A percentile compares a stretch with the other conserved stretches of the same genome.
Conservation (phyloP, 2,113 vertebrate species). For the Brevimyrus niger region DNA sequence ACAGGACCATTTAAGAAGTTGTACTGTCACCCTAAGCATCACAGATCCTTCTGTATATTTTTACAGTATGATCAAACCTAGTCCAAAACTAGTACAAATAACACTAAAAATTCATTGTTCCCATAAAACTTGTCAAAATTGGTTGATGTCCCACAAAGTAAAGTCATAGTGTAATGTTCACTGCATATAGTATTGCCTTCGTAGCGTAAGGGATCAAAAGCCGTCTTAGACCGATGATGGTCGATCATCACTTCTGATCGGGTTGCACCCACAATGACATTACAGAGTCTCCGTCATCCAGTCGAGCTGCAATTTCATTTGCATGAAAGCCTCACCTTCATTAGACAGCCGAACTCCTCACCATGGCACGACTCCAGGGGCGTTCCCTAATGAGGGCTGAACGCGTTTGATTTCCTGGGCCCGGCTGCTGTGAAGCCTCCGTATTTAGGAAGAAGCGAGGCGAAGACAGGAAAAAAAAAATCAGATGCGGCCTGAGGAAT, state of each 20-base stretch:
- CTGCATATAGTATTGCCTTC: background rate
- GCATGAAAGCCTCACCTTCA: conserved; percentile 22
- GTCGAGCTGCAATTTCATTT: conserved; percentile 13
- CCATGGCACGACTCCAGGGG: background rate
- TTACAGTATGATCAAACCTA: background rate
- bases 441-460: conserved; percentile 23
- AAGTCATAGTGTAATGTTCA: background rate
- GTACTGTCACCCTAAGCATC: background rate
- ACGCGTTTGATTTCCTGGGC: conserved; percentile 2
- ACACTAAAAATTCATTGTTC: background rate
- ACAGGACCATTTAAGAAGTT: background rate
- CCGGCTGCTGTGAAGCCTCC: conserved; percentile 2
- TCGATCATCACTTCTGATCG: background rate
- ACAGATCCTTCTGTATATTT: background rate
- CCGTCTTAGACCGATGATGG: background rate
- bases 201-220: background rate
- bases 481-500: background rate
- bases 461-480: background rate
- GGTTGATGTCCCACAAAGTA: background rate
- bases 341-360: background rate
- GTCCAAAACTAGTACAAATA: background rate
- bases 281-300: background rate
- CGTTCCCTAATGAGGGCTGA: conserved; percentile 9
- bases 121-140: background rate
- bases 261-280: background rate